Evolutionary conservation across 2,797 vertebrate genomes (phyloP).

Genomic region (Anisognathus igniventris): DNA sequence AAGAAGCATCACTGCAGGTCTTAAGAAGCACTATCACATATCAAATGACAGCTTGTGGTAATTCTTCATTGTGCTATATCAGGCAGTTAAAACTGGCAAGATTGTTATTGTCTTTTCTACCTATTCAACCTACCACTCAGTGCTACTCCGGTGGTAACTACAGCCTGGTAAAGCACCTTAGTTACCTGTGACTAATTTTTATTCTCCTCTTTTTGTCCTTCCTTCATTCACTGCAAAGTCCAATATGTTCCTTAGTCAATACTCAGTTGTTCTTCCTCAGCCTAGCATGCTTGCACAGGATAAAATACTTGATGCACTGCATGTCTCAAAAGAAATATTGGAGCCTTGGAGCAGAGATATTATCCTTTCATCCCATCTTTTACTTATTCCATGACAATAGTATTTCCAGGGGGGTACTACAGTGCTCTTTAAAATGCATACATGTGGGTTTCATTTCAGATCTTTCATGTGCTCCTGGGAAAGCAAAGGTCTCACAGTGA

Average conservation of each 20-base stretch:
- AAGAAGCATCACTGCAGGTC: not conserved
- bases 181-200: not conserved
- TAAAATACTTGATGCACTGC: not conserved
- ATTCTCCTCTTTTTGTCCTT: not conserved
- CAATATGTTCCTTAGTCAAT: not conserved
- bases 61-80: not conserved
- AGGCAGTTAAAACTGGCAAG: not conserved
- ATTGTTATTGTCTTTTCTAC: not conserved
- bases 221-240: not conserved
- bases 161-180: not conserved
- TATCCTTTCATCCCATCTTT: not conserved
- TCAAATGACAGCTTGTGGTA: not conserved
- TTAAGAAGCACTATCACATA: not conserved
- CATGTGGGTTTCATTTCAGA: not conserved
- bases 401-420: not conserved
- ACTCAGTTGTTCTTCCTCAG: not conserved
- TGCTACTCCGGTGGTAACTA: not conserved
- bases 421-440: not conserved
- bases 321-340: not conserved
- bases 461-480: not conserved
- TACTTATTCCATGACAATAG: not conserved
- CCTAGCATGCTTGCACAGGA: not conserved
- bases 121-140: not conserved
- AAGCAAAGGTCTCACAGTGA: not conserved
- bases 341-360: not conserved